Conservation (phyloP, 2,113 vertebrate genomes). For the Cromileptes altivelis region DNA sequence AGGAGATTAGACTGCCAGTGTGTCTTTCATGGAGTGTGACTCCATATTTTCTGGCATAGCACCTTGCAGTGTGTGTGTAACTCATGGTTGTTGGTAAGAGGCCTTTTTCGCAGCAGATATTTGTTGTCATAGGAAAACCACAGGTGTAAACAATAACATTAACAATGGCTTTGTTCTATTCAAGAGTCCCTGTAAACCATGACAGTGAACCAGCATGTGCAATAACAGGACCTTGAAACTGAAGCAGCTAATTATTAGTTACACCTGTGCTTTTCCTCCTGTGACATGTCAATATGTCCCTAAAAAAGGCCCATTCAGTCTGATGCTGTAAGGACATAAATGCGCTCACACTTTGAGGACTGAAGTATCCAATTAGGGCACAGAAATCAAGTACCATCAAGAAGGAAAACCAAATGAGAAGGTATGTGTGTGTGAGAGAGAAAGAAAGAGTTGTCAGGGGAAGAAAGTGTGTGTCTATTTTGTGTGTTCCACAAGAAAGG, state of each 20-base stretch:
- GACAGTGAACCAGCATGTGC: not conserved
- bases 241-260: constrained; percentile 14
- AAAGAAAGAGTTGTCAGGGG: not conserved
- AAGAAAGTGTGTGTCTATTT: not conserved
- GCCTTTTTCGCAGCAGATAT: not conserved
- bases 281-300: constrained; percentile 7
- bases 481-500: not conserved
- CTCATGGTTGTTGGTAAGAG: not conserved
- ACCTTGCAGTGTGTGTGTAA: not conserved
- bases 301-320: not conserved
- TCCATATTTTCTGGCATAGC: not conserved
- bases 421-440: not conserved
- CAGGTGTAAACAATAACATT: constrained; percentile 20
- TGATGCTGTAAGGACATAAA: no score
- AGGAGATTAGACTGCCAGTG: constrained; percentile 34
- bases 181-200: not conserved
- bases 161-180: not conserved
- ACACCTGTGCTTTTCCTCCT: constrained; percentile 5
- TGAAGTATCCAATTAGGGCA: not conserved
- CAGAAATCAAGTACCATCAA: not conserved
- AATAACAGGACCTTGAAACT: not conserved
- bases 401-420: not conserved
- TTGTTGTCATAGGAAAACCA: constrained; percentile 1
- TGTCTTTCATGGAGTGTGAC: not conserved
- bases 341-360: not conserved